Evolutionary conservation across 2,888 invertebrate genomes (phyloP).

Genomic region (Pyrocoelia pectoralis): DNA sequence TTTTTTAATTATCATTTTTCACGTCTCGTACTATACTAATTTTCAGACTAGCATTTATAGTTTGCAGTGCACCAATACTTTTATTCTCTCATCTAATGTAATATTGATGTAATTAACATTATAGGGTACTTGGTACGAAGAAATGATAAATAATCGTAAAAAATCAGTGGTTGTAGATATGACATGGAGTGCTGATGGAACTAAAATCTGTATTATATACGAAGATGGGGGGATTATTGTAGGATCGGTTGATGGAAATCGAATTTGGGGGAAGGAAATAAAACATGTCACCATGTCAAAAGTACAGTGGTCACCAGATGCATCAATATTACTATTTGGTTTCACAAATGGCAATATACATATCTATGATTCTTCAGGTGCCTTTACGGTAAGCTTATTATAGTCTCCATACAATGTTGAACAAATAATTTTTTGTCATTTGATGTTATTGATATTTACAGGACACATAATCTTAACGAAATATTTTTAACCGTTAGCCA

Average conservation of each 20-base stretch:
- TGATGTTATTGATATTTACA: too few species aligned
- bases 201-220: constrained; percentile 98
- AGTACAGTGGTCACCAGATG: constrained; percentile 98
- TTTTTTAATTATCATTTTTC: too few species aligned
- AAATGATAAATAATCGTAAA: constrained; percentile 99
- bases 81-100: too few species aligned
- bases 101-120: too few species aligned
- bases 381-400: constrained; percentile 67
- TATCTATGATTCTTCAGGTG: constrained; percentile 93
- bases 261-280: constrained; percentile 98
- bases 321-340: constrained; percentile 88
- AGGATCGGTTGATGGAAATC: constrained; percentile 96
- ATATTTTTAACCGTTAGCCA: too few species aligned
- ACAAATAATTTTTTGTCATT: not conserved
- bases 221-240: constrained; percentile 97
- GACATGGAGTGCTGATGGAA: constrained; percentile 98
- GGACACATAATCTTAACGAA: too few species aligned
- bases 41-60: too few species aligned
- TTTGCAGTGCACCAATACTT: too few species aligned
- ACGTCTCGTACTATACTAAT: too few species aligned
- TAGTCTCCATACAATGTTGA: constrained; percentile 32
- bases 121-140: constrained; percentile 95
- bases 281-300: constrained; percentile 83
- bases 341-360: constrained; percentile 91
- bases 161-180: constrained; percentile 96